Conservation (phyloP, 2,888 invertebrate genomes). For the Stramonita haemastoma region DNA sequence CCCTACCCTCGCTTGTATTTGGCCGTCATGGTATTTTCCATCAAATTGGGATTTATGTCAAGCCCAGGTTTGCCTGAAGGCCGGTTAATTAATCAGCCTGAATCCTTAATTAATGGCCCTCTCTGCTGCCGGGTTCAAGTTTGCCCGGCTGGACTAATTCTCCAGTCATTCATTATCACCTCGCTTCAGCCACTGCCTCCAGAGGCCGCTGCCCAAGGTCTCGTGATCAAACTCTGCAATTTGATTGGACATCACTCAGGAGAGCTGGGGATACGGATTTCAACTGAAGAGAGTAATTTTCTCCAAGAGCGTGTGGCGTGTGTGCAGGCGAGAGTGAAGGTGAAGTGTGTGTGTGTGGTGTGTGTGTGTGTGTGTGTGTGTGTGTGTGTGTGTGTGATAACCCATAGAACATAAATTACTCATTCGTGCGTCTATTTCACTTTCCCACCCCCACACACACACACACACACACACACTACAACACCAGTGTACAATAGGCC, state of each 20-base stretch:
- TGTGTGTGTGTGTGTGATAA: neutral
- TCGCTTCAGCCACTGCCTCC: neutral
- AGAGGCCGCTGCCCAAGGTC: neutral
- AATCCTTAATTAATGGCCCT: conserved; percentile 25
- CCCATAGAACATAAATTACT: no score
- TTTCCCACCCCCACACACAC: no score
- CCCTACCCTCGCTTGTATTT: neutral
- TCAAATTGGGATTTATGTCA: conserved; percentile 30
- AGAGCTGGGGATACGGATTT: neutral
- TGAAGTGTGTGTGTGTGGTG: neutral
- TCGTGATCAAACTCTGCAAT: conserved; percentile 3
- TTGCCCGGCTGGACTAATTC: conserved; percentile 20
- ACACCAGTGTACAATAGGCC: no score
- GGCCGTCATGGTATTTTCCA: conserved; percentile 12
- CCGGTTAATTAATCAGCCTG: conserved; percentile 26
- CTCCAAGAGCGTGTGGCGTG: neutral
- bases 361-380: neutral
- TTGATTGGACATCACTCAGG: neutral
- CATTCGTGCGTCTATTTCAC: neutral
- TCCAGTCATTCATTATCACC: conserved; percentile 27
- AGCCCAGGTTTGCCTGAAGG: neutral
- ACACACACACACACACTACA: no score
- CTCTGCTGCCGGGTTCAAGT: conserved; percentile 21
- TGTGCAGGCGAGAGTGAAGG: no score
- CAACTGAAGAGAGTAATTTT: neutral